These are phyloP conservation scores for Forficula auricularia DNA, from an alignment of 1,140 invertebrate species.

Conservation along the genomic window DNA sequence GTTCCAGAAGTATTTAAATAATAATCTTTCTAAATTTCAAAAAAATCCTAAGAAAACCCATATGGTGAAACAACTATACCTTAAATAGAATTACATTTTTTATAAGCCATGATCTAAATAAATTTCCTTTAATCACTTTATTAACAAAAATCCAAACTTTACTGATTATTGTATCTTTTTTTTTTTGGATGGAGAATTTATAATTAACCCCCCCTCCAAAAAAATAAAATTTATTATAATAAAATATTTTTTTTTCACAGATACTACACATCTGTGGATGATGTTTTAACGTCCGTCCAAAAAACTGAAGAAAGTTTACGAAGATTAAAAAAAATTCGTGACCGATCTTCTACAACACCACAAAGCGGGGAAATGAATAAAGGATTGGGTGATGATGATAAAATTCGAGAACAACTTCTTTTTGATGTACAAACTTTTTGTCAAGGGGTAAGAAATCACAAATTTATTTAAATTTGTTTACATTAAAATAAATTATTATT, in stretches of 20 bases:
- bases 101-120: too few species aligned
- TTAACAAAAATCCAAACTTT: too few species aligned
- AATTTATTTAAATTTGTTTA: constrained; percentile 6
- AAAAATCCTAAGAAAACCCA: too few species aligned
- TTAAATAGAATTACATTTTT: too few species aligned
- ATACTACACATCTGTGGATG: constrained; percentile 60
- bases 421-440: constrained; percentile 58
- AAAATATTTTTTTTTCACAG: constrained; percentile 36
- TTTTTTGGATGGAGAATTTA: too few species aligned
- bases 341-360: constrained; percentile 18
- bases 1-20: too few species aligned
- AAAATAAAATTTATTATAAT: too few species aligned
- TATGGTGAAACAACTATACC: too few species aligned
- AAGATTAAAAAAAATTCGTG: constrained; percentile 68
- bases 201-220: too few species aligned
- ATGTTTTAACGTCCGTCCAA: constrained; percentile 80
- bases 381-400: constrained; percentile 70
- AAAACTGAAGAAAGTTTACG: constrained; percentile 85
- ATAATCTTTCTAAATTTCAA: too few species aligned
- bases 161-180: too few species aligned
- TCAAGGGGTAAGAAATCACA: constrained; percentile 18
- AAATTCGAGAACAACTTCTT: constrained; percentile 75
- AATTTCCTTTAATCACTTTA: too few species aligned
- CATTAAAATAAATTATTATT: constrained; percentile 13
- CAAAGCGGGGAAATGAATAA: constrained; percentile 16